Base-by-base conservation (phyloP, 2,113 vertebrate species). In the Polyodon spathula region DNA sequence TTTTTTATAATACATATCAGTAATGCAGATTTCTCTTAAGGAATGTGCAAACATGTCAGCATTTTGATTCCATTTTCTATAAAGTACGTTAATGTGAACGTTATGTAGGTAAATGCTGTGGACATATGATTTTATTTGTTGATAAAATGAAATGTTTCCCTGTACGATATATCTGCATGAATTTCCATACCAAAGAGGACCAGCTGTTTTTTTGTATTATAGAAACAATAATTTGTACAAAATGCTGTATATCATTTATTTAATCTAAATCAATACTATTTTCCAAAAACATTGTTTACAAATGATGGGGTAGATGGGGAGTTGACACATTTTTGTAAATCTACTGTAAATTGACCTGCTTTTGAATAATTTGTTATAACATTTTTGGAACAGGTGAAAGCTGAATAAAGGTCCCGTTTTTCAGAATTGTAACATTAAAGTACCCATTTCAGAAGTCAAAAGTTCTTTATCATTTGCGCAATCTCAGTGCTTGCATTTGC, bases 221-320 rank as follows among this genome's bases (percentile, higher is more conserved):
- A 61, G 16, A 56, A 43, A 27, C 57, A 60, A 53, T 61, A 14
- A 60, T 54, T 17, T 65, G 50, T 71, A 73, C 12, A 61, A 61
- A 68, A 15, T 63, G n/a, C n/a, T 65, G 58, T 63, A 15, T 42
- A 60, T 67, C 50, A 59, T 54, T 69, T 67, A 66, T 59, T 68
- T 61, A 55, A 50, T 53, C 56, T 39, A 46, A 65, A 61, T n/a
- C 64, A 68, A 56, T 51, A 61, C n/a, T n/a, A n/a, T n/a, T 66
- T 61, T 68, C 72, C 61, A 38, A 69, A 15, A 68, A 69, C 66
- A 69, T 54, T n/a, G 53, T 71, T 66, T 67, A 38, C 65, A 67
- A 69, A 41, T 27, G 7, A 54, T 54, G 3, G 1, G 7, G 11
- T 5, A 14, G 46, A 14, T 17, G 40, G 15, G n/a, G n/a, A n/a